A percentile compares a stretch with the other conserved stretches of the same genome.
Evolutionary conservation across 2,888 invertebrate species (phyloP).

Genomic region (Drosophila atroscutellata): DNA sequence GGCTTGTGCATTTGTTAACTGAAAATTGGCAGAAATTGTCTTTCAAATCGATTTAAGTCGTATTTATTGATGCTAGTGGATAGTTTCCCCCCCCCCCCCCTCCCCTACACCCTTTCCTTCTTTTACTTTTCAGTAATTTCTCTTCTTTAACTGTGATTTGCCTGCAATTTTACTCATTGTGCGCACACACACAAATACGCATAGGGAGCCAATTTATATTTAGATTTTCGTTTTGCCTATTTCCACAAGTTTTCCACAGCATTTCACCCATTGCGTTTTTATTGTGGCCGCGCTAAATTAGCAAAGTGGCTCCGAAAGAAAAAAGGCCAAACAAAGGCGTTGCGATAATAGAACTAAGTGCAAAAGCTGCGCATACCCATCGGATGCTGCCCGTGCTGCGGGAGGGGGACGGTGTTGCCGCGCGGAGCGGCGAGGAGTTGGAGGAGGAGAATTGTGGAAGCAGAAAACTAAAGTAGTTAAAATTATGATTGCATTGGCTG

Average conservation of each 20-base stretch:
- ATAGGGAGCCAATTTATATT: slow-evolving; percentile 68
- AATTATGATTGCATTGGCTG: slow-evolving; percentile 78
- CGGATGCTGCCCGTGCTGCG: slow-evolving; percentile 6
- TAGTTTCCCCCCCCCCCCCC: background rate
- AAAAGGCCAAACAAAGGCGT: slow-evolving; percentile 61
- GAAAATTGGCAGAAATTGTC: slow-evolving; percentile 22
- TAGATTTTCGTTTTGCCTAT: slow-evolving; percentile 52
- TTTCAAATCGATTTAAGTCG: slow-evolving; percentile 27
- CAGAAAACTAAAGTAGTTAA: slow-evolving; percentile 77
- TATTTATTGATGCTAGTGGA: slow-evolving; percentile 22
- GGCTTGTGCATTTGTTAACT: slow-evolving; percentile 5
- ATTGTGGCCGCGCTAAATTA: slow-evolving; percentile 68
- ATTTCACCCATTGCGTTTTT: slow-evolving; percentile 47
- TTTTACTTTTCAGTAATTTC: slow-evolving; percentile 1
- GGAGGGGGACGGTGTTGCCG: background rate
- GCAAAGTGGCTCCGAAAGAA: slow-evolving; percentile 47
- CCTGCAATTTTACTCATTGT: slow-evolving; percentile 27
- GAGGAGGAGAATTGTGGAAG: slow-evolving; percentile 11
- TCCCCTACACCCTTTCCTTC: background rate
- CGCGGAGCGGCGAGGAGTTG: background rate
- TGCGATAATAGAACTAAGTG: slow-evolving; percentile 72
- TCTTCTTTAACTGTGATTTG: slow-evolving; percentile 26
- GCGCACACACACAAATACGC: slow-evolving; percentile 3
- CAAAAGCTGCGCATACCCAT: slow-evolving; percentile 42
- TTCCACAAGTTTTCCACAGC: slow-evolving; percentile 34